These are phyloP conservation scores for Atrina japonica DNA, from an alignment of 2,888 invertebrate genomes.

Conservation along the genomic window DNA sequence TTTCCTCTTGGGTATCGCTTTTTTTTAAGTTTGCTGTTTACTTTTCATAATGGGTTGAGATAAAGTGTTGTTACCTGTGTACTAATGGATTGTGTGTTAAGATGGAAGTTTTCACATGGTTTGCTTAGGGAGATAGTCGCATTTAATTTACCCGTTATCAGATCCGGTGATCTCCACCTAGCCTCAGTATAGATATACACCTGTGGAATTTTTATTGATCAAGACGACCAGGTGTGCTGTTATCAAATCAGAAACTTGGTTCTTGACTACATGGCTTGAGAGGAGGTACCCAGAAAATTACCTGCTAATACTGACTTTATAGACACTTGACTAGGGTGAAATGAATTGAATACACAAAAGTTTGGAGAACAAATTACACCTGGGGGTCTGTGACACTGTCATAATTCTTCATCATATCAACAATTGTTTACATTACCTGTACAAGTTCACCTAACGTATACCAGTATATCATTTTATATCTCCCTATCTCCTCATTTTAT, in stretches of 20 bases:
- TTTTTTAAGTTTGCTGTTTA: too few species aligned
- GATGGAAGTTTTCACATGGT: conserved; percentile 19
- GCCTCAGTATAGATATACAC: conserved; percentile 17
- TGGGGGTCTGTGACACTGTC: conserved; percentile 1
- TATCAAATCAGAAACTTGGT: too few species aligned
- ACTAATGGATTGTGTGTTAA: conserved; percentile 32
- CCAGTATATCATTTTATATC: conserved; percentile 1
- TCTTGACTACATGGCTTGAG: too few species aligned
- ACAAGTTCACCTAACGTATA: too few species aligned
- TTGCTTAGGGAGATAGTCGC: conserved; percentile 33
- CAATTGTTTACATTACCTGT: too few species aligned
- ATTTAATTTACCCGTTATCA: conserved; percentile 35
- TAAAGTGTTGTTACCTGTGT: too few species aligned
- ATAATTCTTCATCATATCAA: conserved; percentile 1
- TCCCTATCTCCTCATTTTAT: conserved; percentile 5
- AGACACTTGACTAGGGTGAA: too few species aligned
- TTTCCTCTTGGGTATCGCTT: too few species aligned
- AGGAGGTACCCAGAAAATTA: too few species aligned
- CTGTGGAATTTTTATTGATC: conserved; percentile 32
- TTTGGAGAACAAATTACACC: background rate
- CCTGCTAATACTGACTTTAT: too few species aligned
- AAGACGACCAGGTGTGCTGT: conserved; percentile 17
- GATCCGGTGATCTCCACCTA: conserved; percentile 25
- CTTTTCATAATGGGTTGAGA: too few species aligned
- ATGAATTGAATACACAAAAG: conserved; percentile 1